Percentiles rank a stretch among this genome's conserved stretches.
These are phyloP conservation scores for Alligator sinensis DNA, from an alignment of 2,113 vertebrate genomes.

Conservation along the genomic window DNA sequence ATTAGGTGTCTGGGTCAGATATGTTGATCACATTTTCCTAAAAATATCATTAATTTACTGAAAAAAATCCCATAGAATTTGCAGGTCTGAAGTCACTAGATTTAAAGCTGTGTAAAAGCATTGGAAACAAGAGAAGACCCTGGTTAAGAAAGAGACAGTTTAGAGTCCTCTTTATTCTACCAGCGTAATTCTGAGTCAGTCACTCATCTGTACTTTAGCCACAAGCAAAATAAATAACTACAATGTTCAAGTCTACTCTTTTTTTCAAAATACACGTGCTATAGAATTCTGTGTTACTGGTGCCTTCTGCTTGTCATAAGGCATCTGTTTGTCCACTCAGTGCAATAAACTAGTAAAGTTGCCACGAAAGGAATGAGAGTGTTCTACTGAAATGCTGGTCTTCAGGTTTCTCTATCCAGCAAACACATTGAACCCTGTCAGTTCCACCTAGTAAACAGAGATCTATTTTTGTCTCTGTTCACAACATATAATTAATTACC, in stretches of 20 bases:
- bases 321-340: neutral
- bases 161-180: neutral
- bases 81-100: slow-evolving; percentile 1
- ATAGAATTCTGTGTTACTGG: neutral
- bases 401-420: neutral
- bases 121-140: neutral
- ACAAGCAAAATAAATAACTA: neutral
- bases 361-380: neutral
- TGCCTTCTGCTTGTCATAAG: neutral
- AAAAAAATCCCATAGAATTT: neutral
- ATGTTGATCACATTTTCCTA: too few relatives aligned
- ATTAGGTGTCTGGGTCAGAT: too few relatives aligned
- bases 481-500: neutral
- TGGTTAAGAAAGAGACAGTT: neutral
- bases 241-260: neutral
- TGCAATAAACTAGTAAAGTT: neutral
- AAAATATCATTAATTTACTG: neutral
- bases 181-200: neutral
- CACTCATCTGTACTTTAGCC: neutral
- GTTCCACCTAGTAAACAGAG: neutral
- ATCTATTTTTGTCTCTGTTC: neutral
- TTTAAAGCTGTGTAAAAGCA: neutral
- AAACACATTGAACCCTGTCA: neutral
- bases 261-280: fast-evolving
- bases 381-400: neutral